phyloP scores from a whole-genome alignment of 2,113 vertebrate genomes.

The Gallinago paraguaiae region DNA sequence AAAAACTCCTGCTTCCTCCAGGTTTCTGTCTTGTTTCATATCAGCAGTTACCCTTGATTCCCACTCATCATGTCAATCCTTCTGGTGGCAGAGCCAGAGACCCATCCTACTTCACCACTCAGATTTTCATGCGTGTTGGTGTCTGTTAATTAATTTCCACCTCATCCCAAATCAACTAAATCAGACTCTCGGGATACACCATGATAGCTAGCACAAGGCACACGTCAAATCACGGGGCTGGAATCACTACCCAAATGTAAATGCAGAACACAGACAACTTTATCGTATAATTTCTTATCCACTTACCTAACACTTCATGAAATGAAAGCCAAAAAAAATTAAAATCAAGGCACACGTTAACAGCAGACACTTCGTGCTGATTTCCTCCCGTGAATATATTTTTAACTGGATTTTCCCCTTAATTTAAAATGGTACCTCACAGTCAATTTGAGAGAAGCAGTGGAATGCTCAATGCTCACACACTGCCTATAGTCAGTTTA shows the following conservation, averaged over 20 bases:
- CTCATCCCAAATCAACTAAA: neutral
- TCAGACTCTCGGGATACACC: neutral
- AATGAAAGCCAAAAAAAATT: constrained; percentile 3
- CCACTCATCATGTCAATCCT: fast-evolving
- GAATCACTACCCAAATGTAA: neutral
- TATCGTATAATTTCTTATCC: neutral
- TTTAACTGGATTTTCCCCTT: neutral
- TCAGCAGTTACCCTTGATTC: neutral
- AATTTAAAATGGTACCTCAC: neutral
- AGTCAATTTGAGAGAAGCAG: constrained; percentile 8
- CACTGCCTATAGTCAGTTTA: neutral
- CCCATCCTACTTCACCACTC: neutral
- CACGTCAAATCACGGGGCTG: neutral
- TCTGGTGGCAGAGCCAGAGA: neutral
- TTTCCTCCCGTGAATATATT: neutral
- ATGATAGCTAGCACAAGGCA: neutral
- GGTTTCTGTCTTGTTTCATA: neutral
- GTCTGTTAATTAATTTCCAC: neutral
- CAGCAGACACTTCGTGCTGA: neutral
- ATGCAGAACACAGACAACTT: constrained; percentile 17
- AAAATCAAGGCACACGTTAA: neutral
- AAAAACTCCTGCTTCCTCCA: neutral
- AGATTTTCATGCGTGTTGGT: neutral
- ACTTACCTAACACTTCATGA: neutral
- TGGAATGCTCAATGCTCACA: neutral